Evolutionary conservation across 2,113 vertebrate species (phyloP).

Genomic region (Lontra canadensis): DNA sequence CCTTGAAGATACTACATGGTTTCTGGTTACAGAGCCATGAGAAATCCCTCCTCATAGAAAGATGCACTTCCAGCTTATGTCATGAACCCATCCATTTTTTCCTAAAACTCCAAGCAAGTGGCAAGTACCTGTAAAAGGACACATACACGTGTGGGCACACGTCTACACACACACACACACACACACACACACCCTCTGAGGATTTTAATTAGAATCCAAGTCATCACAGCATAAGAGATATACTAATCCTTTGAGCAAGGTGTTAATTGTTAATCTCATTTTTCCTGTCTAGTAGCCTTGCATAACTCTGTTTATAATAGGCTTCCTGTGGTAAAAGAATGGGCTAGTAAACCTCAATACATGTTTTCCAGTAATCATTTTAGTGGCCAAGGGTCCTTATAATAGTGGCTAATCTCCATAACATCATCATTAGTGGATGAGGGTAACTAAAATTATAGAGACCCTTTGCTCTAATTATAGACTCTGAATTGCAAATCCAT

Average conservation of each 20-base stretch:
- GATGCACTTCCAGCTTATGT: background rate
- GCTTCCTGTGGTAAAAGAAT: slow-evolving; percentile 61
- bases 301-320: slow-evolving; percentile 68
- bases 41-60: background rate
- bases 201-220: slow-evolving; percentile 73
- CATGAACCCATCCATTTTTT: background rate
- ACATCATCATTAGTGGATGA: slow-evolving; percentile 76
- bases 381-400: slow-evolving; percentile 73
- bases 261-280: slow-evolving; percentile 80
- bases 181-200: background rate
- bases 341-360: slow-evolving; percentile 51
- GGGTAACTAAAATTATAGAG: slow-evolving; percentile 72
- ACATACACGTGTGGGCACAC: rapidly evolving
- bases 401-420: slow-evolving; percentile 75
- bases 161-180: background rate
- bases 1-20: background rate
- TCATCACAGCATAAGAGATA: background rate
- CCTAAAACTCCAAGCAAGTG: background rate
- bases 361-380: slow-evolving; percentile 73
- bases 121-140: background rate
- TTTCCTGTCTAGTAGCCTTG: slow-evolving; percentile 74
- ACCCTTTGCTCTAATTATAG: slow-evolving; percentile 69
- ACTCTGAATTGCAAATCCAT: slow-evolving; percentile 70
- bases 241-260: slow-evolving; percentile 79
- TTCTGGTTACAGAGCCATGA: slow-evolving; percentile 24